Conservation (phyloP, 92 coral and sea anemone genomes). For the Nematostella vectensis region DNA sequence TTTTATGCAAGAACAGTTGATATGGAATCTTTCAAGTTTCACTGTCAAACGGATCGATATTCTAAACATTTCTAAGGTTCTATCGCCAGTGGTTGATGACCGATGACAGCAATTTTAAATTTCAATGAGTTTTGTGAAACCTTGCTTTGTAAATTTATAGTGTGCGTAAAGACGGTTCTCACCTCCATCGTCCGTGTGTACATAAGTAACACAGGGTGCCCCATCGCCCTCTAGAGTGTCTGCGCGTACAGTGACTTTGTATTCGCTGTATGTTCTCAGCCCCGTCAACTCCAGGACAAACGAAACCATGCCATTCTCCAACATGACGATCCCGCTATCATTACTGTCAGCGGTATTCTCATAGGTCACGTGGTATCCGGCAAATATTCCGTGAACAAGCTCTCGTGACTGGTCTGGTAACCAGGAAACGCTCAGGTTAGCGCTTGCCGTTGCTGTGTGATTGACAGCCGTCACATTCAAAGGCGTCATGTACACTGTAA, state of each 20-base stretch:
- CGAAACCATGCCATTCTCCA: neutral
- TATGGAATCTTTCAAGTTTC: too few species aligned
- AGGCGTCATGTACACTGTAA: neutral
- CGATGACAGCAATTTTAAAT: too few species aligned
- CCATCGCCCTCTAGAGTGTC: neutral
- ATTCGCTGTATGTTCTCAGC: neutral
- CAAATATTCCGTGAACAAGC: conserved; percentile 15
- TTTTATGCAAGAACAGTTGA: too few species aligned
- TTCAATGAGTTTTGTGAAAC: too few species aligned
- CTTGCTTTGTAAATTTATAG: too few species aligned
- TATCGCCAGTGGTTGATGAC: too few species aligned
- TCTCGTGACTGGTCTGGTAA: neutral
- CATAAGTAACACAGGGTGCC: neutral
- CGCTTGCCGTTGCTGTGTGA: neutral
- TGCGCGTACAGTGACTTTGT: neutral
- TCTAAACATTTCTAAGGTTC: too few species aligned
- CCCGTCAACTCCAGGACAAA: neutral
- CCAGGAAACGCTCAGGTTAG: neutral
- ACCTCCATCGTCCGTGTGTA: conserved; percentile 3
- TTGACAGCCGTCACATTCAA: neutral
- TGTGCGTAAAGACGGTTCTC: too few species aligned
- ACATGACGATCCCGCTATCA: neutral
- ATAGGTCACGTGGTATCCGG: conserved; percentile 3
- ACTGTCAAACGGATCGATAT: too few species aligned
- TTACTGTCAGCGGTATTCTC: conserved; percentile 1